phyloP scores from a whole-genome alignment of 1,140 invertebrate species.

The Diuraphis noxia region DNA sequence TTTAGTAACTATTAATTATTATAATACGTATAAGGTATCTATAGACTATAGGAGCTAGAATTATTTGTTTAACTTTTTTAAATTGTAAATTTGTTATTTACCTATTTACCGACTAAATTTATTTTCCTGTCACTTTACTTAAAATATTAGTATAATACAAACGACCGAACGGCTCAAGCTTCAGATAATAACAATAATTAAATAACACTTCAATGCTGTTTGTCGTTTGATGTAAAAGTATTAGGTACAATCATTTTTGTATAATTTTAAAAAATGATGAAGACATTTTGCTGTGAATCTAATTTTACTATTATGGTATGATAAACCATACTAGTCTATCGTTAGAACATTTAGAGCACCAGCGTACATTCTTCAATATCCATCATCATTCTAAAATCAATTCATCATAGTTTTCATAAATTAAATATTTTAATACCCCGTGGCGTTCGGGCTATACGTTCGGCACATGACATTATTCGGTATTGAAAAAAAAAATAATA shows the following conservation, averaged over 20 bases:
- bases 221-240: not conserved
- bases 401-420: constrained; percentile 43
- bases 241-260: not conserved
- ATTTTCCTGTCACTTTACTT: not conserved
- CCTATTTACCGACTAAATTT: not conserved
- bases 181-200: not conserved
- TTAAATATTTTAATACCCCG: constrained; percentile 33
- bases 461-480: not conserved
- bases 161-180: not conserved
- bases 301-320: not conserved
- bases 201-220: not conserved
- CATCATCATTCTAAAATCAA: not conserved
- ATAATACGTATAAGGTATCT: not conserved
- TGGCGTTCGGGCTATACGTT: not conserved
- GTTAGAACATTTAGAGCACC: too few relatives aligned
- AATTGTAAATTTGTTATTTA: not conserved
- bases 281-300: not conserved
- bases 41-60: not conserved
- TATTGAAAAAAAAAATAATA: not conserved
- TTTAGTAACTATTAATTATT: not conserved
- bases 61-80: not conserved
- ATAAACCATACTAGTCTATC: too few relatives aligned
- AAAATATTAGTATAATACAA: not conserved
- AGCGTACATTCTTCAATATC: not conserved
- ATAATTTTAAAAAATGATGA: not conserved